phyloP scores from a whole-genome alignment of 2,888 invertebrate genomes.

The Calameuta filiformis region DNA sequence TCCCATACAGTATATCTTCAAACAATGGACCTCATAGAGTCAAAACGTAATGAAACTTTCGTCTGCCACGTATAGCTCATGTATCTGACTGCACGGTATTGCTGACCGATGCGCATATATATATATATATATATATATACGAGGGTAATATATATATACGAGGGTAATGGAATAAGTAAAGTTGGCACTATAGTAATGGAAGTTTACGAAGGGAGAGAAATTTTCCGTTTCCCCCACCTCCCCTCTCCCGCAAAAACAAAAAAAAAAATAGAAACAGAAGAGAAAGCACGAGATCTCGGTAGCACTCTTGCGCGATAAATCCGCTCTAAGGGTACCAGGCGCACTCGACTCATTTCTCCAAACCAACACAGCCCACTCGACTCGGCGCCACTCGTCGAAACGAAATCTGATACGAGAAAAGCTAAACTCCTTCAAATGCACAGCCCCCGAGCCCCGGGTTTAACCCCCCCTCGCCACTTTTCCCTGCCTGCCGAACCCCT shows the following conservation, averaged over 20 bases:
- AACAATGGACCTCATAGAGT: not conserved
- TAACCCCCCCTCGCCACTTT: slow-evolving; percentile 3
- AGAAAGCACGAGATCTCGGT: not conserved
- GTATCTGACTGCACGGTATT: not conserved
- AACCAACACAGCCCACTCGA: slow-evolving; percentile 54
- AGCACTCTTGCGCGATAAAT: slow-evolving; percentile 31
- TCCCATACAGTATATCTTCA: not conserved
- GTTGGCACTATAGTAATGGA: not conserved
- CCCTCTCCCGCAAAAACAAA: too few species aligned
- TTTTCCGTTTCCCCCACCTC: not conserved
- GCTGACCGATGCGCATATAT: not conserved
- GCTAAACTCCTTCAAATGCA: slow-evolving; percentile 60
- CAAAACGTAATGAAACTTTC: not conserved
- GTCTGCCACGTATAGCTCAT: not conserved
- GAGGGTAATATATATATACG: not conserved
- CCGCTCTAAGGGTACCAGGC: slow-evolving; percentile 24
- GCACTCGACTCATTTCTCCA: slow-evolving; percentile 57
- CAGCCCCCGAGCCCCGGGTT: slow-evolving; percentile 38
- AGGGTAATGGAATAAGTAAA: not conserved
- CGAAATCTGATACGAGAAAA: slow-evolving; percentile 62
- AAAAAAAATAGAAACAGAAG: not conserved
- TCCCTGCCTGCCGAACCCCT: slow-evolving; percentile 1
- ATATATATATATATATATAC: not conserved
- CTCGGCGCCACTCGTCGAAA: slow-evolving; percentile 56
- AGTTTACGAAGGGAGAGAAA: not conserved